Base-by-base conservation (phyloP, 2,113 vertebrate species). In the Xerus inauris region DNA sequence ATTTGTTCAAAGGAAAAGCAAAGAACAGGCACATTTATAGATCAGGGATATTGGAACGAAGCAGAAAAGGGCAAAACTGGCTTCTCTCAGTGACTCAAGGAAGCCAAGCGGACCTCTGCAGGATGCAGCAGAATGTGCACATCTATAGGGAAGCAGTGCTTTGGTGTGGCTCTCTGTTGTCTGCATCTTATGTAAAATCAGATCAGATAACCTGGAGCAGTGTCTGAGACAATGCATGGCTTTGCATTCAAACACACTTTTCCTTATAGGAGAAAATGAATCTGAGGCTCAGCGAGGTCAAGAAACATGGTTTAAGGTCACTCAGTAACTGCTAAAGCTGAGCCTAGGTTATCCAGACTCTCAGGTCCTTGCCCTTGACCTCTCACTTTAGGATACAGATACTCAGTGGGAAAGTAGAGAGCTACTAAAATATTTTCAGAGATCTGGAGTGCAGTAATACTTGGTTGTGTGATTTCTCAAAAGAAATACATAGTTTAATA, bases 401-500 rank as follows among this genome's bases (percentile, higher is more conserved):
- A 30, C 14, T 40, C 8, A 12, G 20, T 17, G 32, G 28, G 47
- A 71, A 87, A 54, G 13, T 0, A 6, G 57, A 81, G 64, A 47
- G n/a, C 28, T 40, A 40, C 40, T 79, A 19, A 80, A 17, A 54
- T 38, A 86, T 38, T 82, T 64, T 45, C 62, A 45, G 71, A n/a
- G 69, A 77, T 85, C 38, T 75, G 54, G 83, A 91, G 32, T 19
- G 42, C 45, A 89, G 76, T 59, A 69, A 71, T 79, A 65, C 75
- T 64, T 87, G 71, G 38, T 91, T 87, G 79, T 40, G 22, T 72
- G 77, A 59, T 17, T 88, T 67, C 77, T 86, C 30, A 20, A 84
- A 95, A 92, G 67, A 76, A 51, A 75, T 49, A 20, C 14, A 26
- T 13, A 67, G 40, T 54, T 90, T 73, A 79, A 88, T 30, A 89